Evolutionary conservation across 2,888 invertebrate genomes (phyloP), one percentile per base, ranked within the genome.

Genomic region (Caenorhabditis imperialis): DNA sequence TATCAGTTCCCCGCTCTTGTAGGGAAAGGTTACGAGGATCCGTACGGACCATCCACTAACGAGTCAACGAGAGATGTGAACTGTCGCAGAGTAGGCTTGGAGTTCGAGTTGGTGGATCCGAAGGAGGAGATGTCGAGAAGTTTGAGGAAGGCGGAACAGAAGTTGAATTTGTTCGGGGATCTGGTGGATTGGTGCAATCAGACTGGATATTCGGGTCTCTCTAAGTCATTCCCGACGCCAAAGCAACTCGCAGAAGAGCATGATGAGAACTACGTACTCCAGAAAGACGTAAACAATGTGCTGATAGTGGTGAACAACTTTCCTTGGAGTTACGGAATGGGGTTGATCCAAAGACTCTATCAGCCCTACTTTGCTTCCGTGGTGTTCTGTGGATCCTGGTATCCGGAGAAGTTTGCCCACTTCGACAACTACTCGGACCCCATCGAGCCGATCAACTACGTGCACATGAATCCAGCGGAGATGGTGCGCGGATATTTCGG

Each of bases 301-400:
- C 55, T 75, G 5, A 22, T 75, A 14, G 44, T 71, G 5, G 54
- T 55, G 16, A 65, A 60, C 40, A 71, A 75, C n/a, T 71, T n/a
- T 12, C 51, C 61, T 1, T 67, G 63, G 71, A 58, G 40, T 22
- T 53, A 37, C 7, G 47, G 27, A 18, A 54, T 60, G 5, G 71
- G 71, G 18, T 12, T 65, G 3, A 30, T 71, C 7, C 71, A 70
- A 37, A 51, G 65, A 30, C 18, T 75, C 8, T 75, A 75, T 45
- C 22, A 71, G 50, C 63, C 63, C 12, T 75, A 71, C 16, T 75
- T 75, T 23, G 75, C 63, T 6, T 44, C 45, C 7, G 57, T 61
- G 10, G 35, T 75, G 25, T 75, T 63, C 42, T 75, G 75, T 47
- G 75, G 75, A 5, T 40, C 70, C 2, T 75, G 44, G 40, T 45